Evolutionary conservation across 2,113 vertebrate genomes (phyloP).

Genomic region (Sapayoa aenigma): DNA sequence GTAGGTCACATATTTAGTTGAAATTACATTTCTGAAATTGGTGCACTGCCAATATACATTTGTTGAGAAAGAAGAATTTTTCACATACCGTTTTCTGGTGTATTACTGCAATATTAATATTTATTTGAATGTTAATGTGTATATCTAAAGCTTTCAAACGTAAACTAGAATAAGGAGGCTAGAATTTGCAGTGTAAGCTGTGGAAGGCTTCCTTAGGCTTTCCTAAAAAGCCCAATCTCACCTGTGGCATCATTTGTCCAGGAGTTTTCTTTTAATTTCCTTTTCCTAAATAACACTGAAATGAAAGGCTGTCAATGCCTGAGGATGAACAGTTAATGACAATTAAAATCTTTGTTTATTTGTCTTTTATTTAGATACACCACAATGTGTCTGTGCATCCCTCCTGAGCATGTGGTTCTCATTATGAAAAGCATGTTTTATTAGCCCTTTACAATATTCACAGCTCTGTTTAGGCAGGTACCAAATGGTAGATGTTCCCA

Average conservation of each 20-base stretch:
- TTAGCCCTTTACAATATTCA: background rate
- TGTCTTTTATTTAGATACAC: background rate
- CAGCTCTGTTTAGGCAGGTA: background rate
- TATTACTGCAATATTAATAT: constrained; percentile 14
- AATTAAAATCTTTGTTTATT: background rate
- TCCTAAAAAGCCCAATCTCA: background rate
- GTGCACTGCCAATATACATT: background rate
- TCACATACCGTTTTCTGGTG: background rate
- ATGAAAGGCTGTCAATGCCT: background rate
- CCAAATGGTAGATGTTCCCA: background rate
- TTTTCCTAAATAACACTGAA: background rate
- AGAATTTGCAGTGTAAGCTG: background rate
- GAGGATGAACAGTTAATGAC: background rate
- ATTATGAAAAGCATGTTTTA: background rate
- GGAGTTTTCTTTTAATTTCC: background rate
- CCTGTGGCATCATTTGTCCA: background rate
- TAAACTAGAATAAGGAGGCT: background rate
- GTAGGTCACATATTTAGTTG: background rate
- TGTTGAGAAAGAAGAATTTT: background rate
- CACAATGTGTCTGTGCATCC: background rate
- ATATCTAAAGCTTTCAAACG: background rate
- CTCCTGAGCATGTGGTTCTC: background rate
- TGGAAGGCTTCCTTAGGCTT: background rate
- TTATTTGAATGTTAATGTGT: background rate
- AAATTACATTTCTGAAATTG: background rate